These are phyloP conservation scores for Drosophila melanica DNA, from an alignment of 1,140 invertebrate genomes.

Conservation along the genomic window DNA sequence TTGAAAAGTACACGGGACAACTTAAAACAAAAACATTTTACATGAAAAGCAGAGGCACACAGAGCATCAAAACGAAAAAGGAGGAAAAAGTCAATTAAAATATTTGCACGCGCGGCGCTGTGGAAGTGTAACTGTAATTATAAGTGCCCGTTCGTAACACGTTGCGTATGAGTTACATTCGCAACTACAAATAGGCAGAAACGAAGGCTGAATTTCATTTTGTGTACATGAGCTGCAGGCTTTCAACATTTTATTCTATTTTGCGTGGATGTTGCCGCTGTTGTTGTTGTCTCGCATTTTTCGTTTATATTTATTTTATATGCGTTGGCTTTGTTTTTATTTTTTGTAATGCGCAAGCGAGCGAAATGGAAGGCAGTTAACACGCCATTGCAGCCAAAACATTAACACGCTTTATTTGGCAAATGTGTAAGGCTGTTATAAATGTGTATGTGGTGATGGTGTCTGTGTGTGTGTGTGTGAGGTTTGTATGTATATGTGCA, in stretches of 20 bases:
- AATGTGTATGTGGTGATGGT: neutral
- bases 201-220: constrained; percentile 34
- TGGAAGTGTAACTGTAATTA: constrained; percentile 53
- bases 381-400: constrained; percentile 43
- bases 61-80: constrained; percentile 10
- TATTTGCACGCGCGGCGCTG: constrained; percentile 32
- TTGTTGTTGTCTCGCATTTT: constrained; percentile 21
- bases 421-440: constrained; percentile 56
- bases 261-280: neutral
- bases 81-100: constrained; percentile 63
- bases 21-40: neutral
- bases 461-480: constrained; percentile 4
- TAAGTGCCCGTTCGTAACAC: constrained; percentile 40
- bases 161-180: constrained; percentile 58
- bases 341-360: constrained; percentile 71
- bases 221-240: constrained; percentile 34
- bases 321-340: constrained; percentile 57
- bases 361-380: constrained; percentile 67
- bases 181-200: constrained; percentile 31
- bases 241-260: constrained; percentile 57
- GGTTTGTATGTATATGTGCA: neutral
- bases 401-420: constrained; percentile 82
- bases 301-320: constrained; percentile 60
- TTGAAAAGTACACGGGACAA: neutral
- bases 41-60: constrained; percentile 2